Evolutionary conservation across 2,888 invertebrate genomes (phyloP).

Genomic region (Catocala nupta): DNA sequence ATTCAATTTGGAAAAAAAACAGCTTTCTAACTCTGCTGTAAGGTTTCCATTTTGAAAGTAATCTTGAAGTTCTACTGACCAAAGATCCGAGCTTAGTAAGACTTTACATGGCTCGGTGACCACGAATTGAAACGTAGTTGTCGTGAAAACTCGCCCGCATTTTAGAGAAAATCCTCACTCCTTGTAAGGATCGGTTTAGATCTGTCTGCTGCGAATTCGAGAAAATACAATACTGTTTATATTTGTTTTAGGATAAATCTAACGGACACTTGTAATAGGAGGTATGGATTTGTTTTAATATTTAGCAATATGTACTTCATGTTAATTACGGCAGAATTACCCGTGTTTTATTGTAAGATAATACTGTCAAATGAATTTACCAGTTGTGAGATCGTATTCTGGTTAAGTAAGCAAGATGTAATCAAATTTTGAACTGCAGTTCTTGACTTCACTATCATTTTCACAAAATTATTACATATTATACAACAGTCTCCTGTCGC

Average conservation of each 20-base stretch:
- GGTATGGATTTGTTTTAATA: too few relatives aligned
- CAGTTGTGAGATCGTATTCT: too few relatives aligned
- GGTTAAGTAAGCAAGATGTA: too few relatives aligned
- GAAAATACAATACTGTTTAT: neutral
- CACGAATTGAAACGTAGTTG: constrained; percentile 14
- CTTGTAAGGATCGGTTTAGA: neutral
- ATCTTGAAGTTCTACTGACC: constrained; percentile 1
- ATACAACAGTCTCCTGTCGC: too few relatives aligned
- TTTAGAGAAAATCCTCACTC: neutral
- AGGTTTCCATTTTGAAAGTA: constrained; percentile 12
- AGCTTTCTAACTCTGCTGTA: neutral
- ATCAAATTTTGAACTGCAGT: too few relatives aligned
- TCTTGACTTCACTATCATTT: too few relatives aligned
- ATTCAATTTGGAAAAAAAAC: neutral
- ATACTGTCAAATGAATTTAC: too few relatives aligned
- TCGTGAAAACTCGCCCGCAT: neutral
- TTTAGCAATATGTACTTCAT: too few relatives aligned
- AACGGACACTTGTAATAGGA: too few relatives aligned
- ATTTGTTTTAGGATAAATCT: neutral
- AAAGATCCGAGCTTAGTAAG: constrained; percentile 10
- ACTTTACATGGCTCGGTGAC: constrained; percentile 17
- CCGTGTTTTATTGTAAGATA: too few relatives aligned
- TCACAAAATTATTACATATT: too few relatives aligned
- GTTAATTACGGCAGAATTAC: too few relatives aligned
- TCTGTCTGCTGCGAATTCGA: neutral